Base-by-base conservation (phyloP, 2,888 invertebrate species). In the Lasioglossum oenotherae region DNA sequence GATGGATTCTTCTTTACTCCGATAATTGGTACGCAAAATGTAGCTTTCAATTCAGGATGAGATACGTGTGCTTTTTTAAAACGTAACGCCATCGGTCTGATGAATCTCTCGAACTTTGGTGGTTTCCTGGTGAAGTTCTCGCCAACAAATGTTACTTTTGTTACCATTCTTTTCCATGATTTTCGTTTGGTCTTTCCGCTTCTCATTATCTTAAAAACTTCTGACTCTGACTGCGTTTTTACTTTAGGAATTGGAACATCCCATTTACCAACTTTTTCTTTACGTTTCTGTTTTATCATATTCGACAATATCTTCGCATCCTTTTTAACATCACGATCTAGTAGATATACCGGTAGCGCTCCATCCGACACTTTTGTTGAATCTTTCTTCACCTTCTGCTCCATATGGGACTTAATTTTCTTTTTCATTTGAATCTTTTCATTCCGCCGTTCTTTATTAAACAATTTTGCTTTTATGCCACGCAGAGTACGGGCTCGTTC, bases 211-310 rank as follows among this genome's bases (percentile, higher is more conserved):
- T 97, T 98, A 94, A 99, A 99, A 0, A 99, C 99, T 96, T 99
- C 99, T 0, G 98, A 97, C 93, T 99, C 99, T 1, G 99, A 98
- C 92, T 99, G 98, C 0, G 99, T 99, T 93, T 98, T 97, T 0
- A 99, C 99, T 97, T 99, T 99, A 0, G 99, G 99, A 93, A 99
- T 98, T 0, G 99, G 99, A 0, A 99, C 99, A 93, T 99, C 99
- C 99, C 99, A 99, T 96, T 99, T 99, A 0, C 99, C 99, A 80
- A 99, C 99, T 94, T 99, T 99, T 95, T 99, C 99, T 95, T 99
- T 99, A 0, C 99, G 97, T 95, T 99, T 99, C 95, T 99, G 99
- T 95, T 99, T 99, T 87, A 99, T 99, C 98, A 99, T 99, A 95
- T 99, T 99, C 0, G 99, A 99, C 0, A 99, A 96, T 38, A 99